Conservation (phyloP, 2,113 vertebrate species). For the Crotalus tigris region DNA sequence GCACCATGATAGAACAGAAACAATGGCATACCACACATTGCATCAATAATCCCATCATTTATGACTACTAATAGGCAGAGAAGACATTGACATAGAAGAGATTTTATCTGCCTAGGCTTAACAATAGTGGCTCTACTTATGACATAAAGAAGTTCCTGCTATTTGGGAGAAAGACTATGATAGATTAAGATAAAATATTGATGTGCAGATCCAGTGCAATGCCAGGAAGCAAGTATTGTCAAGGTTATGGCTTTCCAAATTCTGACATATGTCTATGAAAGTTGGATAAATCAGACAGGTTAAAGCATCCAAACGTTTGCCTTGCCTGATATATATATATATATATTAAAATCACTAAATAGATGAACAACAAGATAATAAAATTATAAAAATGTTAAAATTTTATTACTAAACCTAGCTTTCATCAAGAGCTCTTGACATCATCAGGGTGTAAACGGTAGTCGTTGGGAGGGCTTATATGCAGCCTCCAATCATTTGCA, state of each 20-base stretch:
- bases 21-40: neutral
- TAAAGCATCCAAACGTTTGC: neutral
- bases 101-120: neutral
- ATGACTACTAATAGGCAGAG: neutral
- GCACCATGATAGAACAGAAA: neutral
- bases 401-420: too few species aligned
- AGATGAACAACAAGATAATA: too few species aligned
- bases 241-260: neutral
- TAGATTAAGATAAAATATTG: neutral
- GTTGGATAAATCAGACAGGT: neutral
- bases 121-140: neutral
- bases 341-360: too few species aligned
- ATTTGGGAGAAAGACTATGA: neutral
- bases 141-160: neutral
- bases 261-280: neutral
- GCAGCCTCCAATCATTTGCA: too few species aligned
- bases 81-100: neutral
- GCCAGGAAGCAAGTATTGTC: neutral
- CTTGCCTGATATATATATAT: too few species aligned
- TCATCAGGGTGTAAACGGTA: too few species aligned
- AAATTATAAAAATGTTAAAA: too few species aligned
- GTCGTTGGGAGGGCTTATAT: too few species aligned
- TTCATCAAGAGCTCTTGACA: too few species aligned
- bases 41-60: neutral
- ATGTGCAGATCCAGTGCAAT: neutral